Evolutionary conservation across 64 coral and sea anemone genomes (phyloP).

Genomic region (Pocillopora damicornis): DNA sequence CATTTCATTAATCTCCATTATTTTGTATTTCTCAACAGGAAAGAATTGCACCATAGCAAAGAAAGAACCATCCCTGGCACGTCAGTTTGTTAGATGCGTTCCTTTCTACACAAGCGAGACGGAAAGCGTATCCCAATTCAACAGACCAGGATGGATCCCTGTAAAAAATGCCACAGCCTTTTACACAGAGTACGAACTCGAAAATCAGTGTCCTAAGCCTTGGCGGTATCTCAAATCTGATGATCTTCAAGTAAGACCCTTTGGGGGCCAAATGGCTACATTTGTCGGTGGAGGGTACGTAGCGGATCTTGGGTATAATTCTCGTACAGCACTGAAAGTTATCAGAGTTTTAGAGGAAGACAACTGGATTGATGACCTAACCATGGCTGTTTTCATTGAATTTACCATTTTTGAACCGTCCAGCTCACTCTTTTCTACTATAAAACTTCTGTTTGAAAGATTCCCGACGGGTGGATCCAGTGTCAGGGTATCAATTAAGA

Average conservation of each 20-base stretch:
- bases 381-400: constrained; percentile 47
- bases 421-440: constrained; percentile 44
- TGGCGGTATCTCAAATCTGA: constrained; percentile 47
- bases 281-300: constrained; percentile 60
- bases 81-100: constrained; percentile 35
- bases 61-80: constrained; percentile 11
- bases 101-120: constrained; percentile 18
- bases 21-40: neutral
- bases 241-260: constrained; percentile 18
- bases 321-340: constrained; percentile 7
- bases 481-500: neutral
- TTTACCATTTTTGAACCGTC: constrained; percentile 60
- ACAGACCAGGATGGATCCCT: constrained; percentile 51
- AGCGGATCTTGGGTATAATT: constrained; percentile 62
- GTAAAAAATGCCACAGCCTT: constrained; percentile 26
- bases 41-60: constrained; percentile 15
- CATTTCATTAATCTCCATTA: neutral
- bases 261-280: constrained; percentile 10
- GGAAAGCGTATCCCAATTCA: constrained; percentile 32
- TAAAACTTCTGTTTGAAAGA: constrained; percentile 58
- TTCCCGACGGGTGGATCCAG: constrained; percentile 36
- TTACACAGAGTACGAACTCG: constrained; percentile 18
- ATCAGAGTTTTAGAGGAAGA: constrained; percentile 32
- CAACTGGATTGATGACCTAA: constrained; percentile 56
- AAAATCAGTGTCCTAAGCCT: constrained; percentile 39